Evolutionary conservation across 2,888 invertebrate species (phyloP).

Genomic region (Drosophila quinaria): DNA sequence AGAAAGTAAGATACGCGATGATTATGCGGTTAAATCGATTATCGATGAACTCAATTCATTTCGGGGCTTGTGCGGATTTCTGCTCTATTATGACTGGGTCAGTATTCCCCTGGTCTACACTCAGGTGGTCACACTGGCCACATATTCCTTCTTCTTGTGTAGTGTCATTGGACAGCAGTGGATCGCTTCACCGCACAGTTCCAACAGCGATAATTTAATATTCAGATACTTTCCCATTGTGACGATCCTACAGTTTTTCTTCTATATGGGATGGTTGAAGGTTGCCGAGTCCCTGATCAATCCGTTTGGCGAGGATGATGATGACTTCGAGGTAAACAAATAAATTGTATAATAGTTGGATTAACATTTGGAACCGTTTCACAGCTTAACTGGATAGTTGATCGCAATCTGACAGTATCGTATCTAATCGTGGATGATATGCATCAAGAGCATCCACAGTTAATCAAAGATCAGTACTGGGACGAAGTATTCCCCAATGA

Average conservation of each 20-base stretch:
- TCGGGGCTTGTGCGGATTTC: conserved; percentile 90
- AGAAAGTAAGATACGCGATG: conserved; percentile 94
- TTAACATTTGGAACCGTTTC: conserved; percentile 72
- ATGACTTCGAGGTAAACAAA: conserved; percentile 91
- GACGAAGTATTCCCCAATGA: conserved; percentile 93
- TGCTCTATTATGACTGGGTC: conserved; percentile 92
- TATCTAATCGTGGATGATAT: conserved; percentile 97
- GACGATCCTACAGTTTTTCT: conserved; percentile 93
- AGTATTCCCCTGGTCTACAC: conserved; percentile 92
- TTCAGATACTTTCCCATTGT: conserved; percentile 95
- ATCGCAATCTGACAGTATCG: conserved; percentile 92
- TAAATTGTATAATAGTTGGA: neutral
- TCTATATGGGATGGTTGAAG: conserved; percentile 96
- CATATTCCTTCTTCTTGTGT: conserved; percentile 95
- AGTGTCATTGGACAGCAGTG: conserved; percentile 95
- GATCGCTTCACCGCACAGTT: conserved; percentile 87
- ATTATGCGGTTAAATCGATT: conserved; percentile 96
- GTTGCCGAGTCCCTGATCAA: conserved; percentile 96
- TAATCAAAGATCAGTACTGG: conserved; percentile 95
- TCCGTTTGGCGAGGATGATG: conserved; percentile 95
- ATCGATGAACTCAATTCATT: conserved; percentile 94
- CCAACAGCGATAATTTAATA: conserved; percentile 86
- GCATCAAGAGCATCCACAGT: conserved; percentile 95
- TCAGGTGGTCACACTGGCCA: conserved; percentile 94
- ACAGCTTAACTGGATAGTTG: conserved; percentile 95